Percentiles rank a stretch among this genome's conserved stretches.
Evolutionary conservation across 2,113 vertebrate genomes (phyloP).

Genomic region (Pan paniscus): DNA sequence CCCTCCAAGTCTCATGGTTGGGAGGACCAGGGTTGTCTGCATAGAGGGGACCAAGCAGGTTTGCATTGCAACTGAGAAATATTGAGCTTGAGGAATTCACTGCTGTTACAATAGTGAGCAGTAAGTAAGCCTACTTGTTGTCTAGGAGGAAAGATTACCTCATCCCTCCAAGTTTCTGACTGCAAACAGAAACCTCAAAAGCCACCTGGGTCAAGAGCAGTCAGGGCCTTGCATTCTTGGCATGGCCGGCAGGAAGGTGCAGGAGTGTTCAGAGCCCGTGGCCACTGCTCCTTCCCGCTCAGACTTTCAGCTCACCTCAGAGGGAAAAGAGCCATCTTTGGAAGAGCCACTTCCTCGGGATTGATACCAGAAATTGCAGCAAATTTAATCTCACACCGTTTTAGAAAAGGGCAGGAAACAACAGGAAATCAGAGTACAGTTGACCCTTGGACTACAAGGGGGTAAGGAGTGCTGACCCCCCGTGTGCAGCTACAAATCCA

Average conservation of each 20-base stretch:
- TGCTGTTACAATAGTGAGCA: background rate
- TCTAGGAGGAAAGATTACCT: background rate
- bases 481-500: background rate
- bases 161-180: background rate
- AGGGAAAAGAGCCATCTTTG: background rate
- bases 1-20: background rate
- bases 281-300: rapidly evolving
- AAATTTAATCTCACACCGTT: background rate
- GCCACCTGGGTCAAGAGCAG: background rate
- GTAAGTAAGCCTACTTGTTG: background rate
- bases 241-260: no score
- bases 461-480: background rate
- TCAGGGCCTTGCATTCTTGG: background rate
- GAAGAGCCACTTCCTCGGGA: background rate
- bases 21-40: no score
- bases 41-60: background rate
- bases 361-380: background rate
- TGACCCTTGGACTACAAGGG: background rate
- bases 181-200: background rate
- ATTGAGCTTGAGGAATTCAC: background rate
- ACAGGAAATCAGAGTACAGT: background rate
- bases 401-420: background rate
- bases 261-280: rapidly evolving
- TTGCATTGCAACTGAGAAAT: background rate
- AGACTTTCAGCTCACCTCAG: no score